Evolutionary conservation across 1,140 invertebrate genomes (phyloP), one percentile per base, ranked within the genome.

Genomic region (Coenobita brevimanus): DNA sequence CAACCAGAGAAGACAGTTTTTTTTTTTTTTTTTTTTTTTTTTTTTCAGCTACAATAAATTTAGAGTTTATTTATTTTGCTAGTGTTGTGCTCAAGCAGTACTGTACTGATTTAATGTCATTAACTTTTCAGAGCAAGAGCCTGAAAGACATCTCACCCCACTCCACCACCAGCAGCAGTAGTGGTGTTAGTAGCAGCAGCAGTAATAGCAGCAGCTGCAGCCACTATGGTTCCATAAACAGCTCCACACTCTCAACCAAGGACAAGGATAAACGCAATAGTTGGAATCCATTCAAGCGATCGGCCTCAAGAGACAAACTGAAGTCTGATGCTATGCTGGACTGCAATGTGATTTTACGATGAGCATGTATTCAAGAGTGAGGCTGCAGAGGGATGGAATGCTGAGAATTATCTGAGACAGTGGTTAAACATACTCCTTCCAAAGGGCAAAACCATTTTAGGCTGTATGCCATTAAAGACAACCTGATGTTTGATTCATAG

Each of bases 201-300:
- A 87, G 67, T 54, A 60, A 46, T 30, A 80, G 87, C 82, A 89
- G 91, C 54, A 89, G 69, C 38, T 78, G 84, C 67, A 88, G 89
- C 33, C 89, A 84, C 60, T 91, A 85, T 67, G 89, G 89, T 21
- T 91, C 89, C 8, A 88, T 90, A 24, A 90, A 82, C 30, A 89
- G 83, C 24, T 94, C 94, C 15, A 95, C 94, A 92, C 94, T 94
- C 2, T 93, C 94, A 50, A 93, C 94, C n/a, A 94, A 94, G 41
- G 94, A 94, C 87, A 91, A 91, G 2, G 94, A 93, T 87, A 93
- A 94, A 13, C 76, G 91, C 85, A 92, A 95, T 50, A 94, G 94
- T 1, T 95, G 95, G 95, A 95, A 95, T 92, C 95, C 94, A 0
- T 95, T 95, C 91, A 94, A 94, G 91, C 93, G 94, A 81, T 93